Base-by-base conservation (phyloP, 2,113 vertebrate species). In the Microcebus murinus region DNA sequence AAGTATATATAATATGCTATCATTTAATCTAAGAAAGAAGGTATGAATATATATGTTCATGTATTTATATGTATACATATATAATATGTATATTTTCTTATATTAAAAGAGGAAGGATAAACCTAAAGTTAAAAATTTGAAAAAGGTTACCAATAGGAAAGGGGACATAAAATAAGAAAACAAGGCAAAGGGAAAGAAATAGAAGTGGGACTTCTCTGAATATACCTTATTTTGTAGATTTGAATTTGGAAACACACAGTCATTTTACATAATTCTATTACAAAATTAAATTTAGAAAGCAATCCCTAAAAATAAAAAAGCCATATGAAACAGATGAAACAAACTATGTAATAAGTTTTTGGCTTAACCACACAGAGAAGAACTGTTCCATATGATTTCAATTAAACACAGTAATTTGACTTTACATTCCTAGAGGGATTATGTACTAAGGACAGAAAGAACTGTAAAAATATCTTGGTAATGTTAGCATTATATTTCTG, bases 351-450 rank as follows among this genome's bases (percentile, higher is more conserved):
- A 61, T 36, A 82, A 20, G 14, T 55, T 95, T 91, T 90, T 90
- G 61, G 88, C 23, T 76, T 92, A 95, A 50, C 80, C 42, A 74
- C 39, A 79, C 63, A 36, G n/a, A 96, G 83, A 81, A 48, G 42
- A 90, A 87, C 39, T 67, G 12, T 95, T 87, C 74, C 63, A 90
- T 84, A 23, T 70, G 85, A 96, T 90, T 87, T 90, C 63, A 68
- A 83, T 92, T 94, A 94, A 92, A 84, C 27, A 92, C 3, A 76
- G 6, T 81, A 65, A 92, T 94, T 97, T 92, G 55, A 83, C 81
- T 96, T 93, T 48, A 74, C 42, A 68, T 90, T 95, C 74, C 74
- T 92, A n/a, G 55, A 95, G n/a, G 42, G 50, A 79, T 90, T 96
- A n/a, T 73, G 82, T 90, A 48, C 27, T 63, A 95, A 74, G 80